Evolutionary conservation across 2,113 vertebrate genomes (phyloP).

Genomic region (Alethe diademata): DNA sequence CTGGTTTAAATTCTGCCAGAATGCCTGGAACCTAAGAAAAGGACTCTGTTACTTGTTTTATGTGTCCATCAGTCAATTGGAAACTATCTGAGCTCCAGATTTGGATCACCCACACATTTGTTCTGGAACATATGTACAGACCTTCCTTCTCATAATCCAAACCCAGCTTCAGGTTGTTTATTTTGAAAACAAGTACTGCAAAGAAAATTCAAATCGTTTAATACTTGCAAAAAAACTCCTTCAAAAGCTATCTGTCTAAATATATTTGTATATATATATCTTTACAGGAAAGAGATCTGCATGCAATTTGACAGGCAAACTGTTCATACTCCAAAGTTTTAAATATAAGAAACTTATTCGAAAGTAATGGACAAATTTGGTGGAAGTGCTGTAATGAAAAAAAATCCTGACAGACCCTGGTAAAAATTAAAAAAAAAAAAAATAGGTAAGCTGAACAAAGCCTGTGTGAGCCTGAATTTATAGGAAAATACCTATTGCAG

Average conservation of each 20-base stretch:
- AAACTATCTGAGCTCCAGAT: slow-evolving; percentile 25
- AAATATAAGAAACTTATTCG: neutral
- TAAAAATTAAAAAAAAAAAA: neutral
- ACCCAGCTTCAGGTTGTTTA: slow-evolving; percentile 7
- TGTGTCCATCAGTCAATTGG: neutral
- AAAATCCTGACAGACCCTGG: neutral
- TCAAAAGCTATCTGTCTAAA: neutral
- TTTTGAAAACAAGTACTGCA: slow-evolving; percentile 24
- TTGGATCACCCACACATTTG: slow-evolving; percentile 34
- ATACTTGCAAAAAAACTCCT: neutral
- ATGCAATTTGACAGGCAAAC: neutral
- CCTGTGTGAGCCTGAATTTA: neutral
- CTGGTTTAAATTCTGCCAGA: neutral
- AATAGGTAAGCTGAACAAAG: neutral
- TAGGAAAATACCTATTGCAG: neutral
- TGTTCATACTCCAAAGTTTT: neutral
- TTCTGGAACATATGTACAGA: slow-evolving; percentile 7
- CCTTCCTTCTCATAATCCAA: slow-evolving; percentile 3
- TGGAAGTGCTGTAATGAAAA: neutral
- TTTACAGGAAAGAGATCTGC: neutral
- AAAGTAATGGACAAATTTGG: neutral
- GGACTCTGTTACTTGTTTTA: neutral
- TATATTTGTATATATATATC: neutral
- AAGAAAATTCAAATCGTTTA: neutral
- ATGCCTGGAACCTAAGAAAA: neutral